These are phyloP conservation scores for Picus viridis DNA, from an alignment of 2,797 vertebrate species.

Conservation along the genomic window DNA sequence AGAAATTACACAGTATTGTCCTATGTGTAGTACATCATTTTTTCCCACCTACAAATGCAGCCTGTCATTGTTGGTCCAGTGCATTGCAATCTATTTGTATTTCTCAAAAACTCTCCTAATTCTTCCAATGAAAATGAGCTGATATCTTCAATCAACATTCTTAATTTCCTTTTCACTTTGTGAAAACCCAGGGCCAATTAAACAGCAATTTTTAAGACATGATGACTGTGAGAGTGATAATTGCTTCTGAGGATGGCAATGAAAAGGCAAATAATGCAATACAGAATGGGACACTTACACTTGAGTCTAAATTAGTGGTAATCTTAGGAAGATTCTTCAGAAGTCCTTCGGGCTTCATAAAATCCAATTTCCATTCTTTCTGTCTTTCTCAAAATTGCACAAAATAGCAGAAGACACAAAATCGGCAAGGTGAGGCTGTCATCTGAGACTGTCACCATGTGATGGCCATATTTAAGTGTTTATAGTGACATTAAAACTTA, in stretches of 20 bases:
- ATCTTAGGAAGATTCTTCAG: neutral
- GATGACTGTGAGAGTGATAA: neutral
- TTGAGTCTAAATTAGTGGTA: neutral
- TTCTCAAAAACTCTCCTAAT: neutral
- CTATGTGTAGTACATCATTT: neutral
- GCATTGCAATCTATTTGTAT: neutral
- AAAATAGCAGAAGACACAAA: neutral
- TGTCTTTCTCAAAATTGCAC: neutral
- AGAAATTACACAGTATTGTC: fast-evolving
- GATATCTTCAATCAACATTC: neutral
- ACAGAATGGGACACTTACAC: neutral
- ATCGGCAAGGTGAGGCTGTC: neutral
- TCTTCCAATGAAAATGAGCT: neutral
- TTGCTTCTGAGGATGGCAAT: slow-evolving; percentile 19
- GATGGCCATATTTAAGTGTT: neutral
- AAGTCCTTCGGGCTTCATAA: slow-evolving; percentile 15
- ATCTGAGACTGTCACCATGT: neutral
- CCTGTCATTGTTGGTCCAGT: neutral
- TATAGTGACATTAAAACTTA: neutral
- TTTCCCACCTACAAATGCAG: neutral
- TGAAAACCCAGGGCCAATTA: slow-evolving; percentile 1
- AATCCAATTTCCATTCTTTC: neutral
- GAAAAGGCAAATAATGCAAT: slow-evolving; percentile 22
- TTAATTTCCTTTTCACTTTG: slow-evolving; percentile 2
- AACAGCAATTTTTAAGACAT: slow-evolving; percentile 10